Conservation (phyloP, 1,140 invertebrate species). For the Bacillus rossius region DNA sequence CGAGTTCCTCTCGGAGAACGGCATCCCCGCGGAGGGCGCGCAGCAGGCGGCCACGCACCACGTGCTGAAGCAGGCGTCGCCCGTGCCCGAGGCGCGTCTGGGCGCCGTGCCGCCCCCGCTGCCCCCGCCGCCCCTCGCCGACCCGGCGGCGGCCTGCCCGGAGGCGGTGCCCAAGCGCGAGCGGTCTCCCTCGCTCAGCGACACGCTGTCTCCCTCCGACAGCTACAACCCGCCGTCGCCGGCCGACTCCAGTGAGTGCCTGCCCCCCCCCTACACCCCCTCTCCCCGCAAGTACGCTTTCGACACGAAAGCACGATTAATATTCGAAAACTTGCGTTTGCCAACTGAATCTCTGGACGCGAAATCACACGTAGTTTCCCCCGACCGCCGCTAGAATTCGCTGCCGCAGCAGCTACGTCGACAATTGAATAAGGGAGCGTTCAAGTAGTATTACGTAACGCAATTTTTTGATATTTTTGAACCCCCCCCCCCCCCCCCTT, state of each 20-base stretch:
- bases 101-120: slow-evolving; percentile 37
- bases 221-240: slow-evolving; percentile 80
- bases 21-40: slow-evolving; percentile 39
- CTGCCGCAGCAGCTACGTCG: no score
- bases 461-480: no score
- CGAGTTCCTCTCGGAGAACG: slow-evolving; percentile 89
- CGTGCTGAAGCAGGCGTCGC: not conserved
- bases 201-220: slow-evolving; percentile 77
- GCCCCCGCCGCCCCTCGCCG: slow-evolving; percentile 43
- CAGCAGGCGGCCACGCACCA: slow-evolving; percentile 30
- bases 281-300: no score
- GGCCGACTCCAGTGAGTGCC: slow-evolving; percentile 71
- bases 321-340: no score
- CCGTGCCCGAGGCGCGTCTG: not conserved
- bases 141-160: slow-evolving; percentile 44
- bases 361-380: no score
- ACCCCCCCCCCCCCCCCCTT: no score
- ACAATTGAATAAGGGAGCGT: no score
- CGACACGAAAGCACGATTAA: no score
- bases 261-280: no score
- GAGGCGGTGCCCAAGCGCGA: slow-evolving; percentile 61
- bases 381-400: no score
- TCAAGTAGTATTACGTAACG: no score
- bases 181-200: slow-evolving; percentile 73
- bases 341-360: no score